Conservation (phyloP, 2,888 invertebrate species). For the Leptodirus hochenwartii region DNA sequence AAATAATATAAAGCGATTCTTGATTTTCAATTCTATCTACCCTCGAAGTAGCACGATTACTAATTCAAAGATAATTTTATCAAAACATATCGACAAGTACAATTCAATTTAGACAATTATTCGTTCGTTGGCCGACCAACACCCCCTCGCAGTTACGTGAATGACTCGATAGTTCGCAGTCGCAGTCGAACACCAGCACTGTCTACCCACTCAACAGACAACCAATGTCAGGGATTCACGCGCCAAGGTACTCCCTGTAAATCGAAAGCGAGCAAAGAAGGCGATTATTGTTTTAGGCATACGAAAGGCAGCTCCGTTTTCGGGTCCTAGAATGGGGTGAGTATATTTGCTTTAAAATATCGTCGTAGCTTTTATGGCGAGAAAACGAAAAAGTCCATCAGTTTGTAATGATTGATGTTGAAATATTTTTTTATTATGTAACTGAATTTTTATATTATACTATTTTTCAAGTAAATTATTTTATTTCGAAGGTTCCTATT, state of each 20-base stretch:
- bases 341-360: too few species aligned
- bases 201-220: slow-evolving; percentile 19
- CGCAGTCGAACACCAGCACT: slow-evolving; percentile 23
- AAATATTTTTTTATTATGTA: too few species aligned
- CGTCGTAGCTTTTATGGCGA: too few species aligned
- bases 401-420: too few species aligned
- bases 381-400: too few species aligned
- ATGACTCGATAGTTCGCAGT: slow-evolving; percentile 17
- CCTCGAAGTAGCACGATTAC: too few species aligned
- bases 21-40: too few species aligned
- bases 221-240: slow-evolving; percentile 21
- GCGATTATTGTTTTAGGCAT: slow-evolving; percentile 25
- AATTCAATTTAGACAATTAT: not conserved
- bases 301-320: slow-evolving; percentile 24
- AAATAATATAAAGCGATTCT: too few species aligned
- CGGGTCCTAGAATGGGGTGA: too few species aligned
- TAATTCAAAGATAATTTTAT: slow-evolving; percentile 3
- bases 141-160: slow-evolving; percentile 21
- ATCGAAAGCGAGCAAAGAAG: slow-evolving; percentile 19
- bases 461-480: too few species aligned
- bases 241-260: slow-evolving; percentile 25
- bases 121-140: slow-evolving; percentile 15
- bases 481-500: too few species aligned
- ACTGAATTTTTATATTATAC: too few species aligned
- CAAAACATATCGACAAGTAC: not conserved